phyloP scores from a whole-genome alignment of 2,113 vertebrate species.

The Petaurus breviceps region DNA sequence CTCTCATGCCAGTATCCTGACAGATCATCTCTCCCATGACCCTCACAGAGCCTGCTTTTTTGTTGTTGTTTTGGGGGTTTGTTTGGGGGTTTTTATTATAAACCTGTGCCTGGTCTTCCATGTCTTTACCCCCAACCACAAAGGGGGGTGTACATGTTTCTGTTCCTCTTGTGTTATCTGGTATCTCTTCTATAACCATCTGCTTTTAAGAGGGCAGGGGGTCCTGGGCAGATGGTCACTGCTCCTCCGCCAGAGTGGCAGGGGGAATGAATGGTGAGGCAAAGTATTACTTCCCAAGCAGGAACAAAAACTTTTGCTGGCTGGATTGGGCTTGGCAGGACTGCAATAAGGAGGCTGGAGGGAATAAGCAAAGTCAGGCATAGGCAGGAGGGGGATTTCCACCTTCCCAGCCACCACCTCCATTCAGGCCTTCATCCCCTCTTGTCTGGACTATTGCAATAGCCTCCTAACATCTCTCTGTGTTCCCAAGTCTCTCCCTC shows the following conservation, averaged over 20 bases:
- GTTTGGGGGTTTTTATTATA: neutral
- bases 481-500: neutral
- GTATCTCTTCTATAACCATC: neutral
- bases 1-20: neutral
- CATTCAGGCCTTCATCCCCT: neutral
- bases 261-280: neutral
- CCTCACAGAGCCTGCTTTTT: neutral
- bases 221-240: neutral
- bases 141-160: neutral
- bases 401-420: neutral
- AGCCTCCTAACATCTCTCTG: neutral
- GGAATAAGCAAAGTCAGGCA: neutral
- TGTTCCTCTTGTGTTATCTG: neutral
- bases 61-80: neutral
- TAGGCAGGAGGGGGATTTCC: neutral
- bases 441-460: neutral
- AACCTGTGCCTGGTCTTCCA: neutral
- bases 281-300: neutral
- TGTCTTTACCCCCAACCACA: neutral
- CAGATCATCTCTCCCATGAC: neutral
- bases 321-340: neutral
- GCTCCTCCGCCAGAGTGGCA: neutral
- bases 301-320: neutral
- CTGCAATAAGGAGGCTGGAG: neutral
- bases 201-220: neutral